Base-by-base conservation (phyloP, 2,888 invertebrate species). In the Abscondita cerata region DNA sequence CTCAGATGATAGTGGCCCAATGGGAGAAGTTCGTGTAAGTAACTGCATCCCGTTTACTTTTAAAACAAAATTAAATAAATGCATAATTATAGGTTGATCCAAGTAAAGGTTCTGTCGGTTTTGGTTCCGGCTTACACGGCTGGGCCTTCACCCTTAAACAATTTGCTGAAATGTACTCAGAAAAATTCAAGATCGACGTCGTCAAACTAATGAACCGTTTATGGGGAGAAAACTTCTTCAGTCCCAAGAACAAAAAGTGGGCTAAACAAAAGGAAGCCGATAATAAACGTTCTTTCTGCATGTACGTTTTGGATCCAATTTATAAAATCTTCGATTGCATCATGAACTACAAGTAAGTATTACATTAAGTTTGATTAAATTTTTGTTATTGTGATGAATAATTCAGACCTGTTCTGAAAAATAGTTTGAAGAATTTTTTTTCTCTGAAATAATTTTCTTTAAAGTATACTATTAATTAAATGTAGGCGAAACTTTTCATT, bases 91-190 rank as follows among this genome's bases (percentile, higher is more conserved):
- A 89, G 88, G 89, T 93, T 72, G 97, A 98, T 82, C 98, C 99
- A 72, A 93, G 95, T 83, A 95, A 93, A 84, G 99, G 99, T 73
- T 98, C 97, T 66, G 99, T 99, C 66, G 99, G 99, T 78, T 99
- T 99, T 81, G 99, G 99, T 66, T 98, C 98, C 19, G 99, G 99
- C 76, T 93, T 99, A 67, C 99, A 99, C 82, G 98, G 99, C 68
- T 99, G 99, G 99, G 99, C 98, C 52, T 99, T 99, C 83, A 99
- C 99, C 67, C 88, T 99, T 70, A 99, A 99, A 85, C 98, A 99
- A 85, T 99, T 99, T 85, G 86, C 98, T 48, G 98, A 98, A 83
- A 96, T 99, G 93, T 99, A 99, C 80, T 92, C 97, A 31, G 94
- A 94, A 80, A 99, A 98, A 84, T 99, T 99, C 88, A 96, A 97